Percentiles rank a stretch among this genome's conserved stretches.
These are phyloP conservation scores for Melipona quadrifasciata DNA, from an alignment of 1,140 invertebrate species.

Conservation along the genomic window DNA sequence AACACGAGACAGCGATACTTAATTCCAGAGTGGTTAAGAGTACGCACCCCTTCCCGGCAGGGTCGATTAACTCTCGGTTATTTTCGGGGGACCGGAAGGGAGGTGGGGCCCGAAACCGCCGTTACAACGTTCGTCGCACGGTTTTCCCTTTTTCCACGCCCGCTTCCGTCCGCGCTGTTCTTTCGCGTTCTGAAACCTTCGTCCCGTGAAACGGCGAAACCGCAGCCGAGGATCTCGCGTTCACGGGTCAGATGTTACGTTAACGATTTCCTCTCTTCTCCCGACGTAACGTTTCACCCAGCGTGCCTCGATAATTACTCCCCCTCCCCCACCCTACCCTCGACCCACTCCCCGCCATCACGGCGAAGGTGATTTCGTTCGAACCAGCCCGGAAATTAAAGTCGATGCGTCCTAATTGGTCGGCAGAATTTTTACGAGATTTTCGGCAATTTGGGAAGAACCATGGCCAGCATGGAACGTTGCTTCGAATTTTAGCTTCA, in stretches of 20 bases:
- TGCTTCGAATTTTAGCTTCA: too few relatives aligned
- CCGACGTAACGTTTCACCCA: neutral
- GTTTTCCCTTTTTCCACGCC: conserved; percentile 5
- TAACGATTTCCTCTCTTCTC: conserved; percentile 34
- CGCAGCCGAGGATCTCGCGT: conserved; percentile 10
- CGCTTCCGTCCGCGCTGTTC: neutral
- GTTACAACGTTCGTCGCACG: neutral
- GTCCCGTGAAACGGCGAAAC: conserved; percentile 12
- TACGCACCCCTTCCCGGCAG: too few relatives aligned
- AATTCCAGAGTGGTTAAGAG: neutral
- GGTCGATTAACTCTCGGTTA: conserved; percentile 26
- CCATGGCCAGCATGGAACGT: neutral
- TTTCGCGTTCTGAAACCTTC: neutral
- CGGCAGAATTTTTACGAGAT: neutral
- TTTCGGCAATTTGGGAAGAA: neutral
- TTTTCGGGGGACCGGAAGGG: neutral
- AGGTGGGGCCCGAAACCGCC: neutral
- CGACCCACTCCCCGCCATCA: neutral
- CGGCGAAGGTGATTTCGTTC: neutral
- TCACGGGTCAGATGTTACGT: conserved; percentile 43
- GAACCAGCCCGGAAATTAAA: neutral
- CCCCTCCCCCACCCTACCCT: neutral
- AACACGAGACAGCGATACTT: neutral
- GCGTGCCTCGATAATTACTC: conserved; percentile 25
- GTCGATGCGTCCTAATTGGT: conserved; percentile 8